Evolutionary conservation across 2,888 invertebrate species (phyloP), one percentile per base, ranked within the genome.

Genomic region (Eristalis intricaria): DNA sequence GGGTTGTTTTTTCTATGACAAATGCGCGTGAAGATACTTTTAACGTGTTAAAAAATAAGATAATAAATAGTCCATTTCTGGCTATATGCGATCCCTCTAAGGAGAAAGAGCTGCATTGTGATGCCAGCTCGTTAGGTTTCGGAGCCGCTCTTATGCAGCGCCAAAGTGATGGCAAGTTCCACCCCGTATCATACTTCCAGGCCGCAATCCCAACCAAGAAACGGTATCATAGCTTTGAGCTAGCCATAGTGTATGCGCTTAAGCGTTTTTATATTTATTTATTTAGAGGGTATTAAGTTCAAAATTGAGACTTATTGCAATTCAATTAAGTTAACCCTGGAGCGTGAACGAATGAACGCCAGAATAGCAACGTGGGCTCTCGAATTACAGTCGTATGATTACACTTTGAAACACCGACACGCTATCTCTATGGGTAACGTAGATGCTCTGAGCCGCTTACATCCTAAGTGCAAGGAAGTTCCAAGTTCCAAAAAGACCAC

Each of bases 291-390:
- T 7, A 74, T 63, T 13, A 58, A 66, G 43, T 73, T 63, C 40
- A 43, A 23, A 11, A 40, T 65, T 26, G 5, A 19, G 2, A 65
- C 40, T n/a, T 40, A 63, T 73, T 90, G 90, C 64, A 83, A 82
- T 19, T 83, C 90, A 4, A 58, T 91, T 2, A 86, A 75, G 65
- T 15, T 79, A n/a, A 78, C 89, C 10, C 38, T 64, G 22, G 60
- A 40, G 32, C 89, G 84, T 71, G 68, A 78, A 70, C 84, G 85
- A n/a, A 22, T 87, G 19, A 73, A 89, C 8, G 90, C 91, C 4
- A 60, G 90, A 79, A 89, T 91, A 22, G 91, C 89, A 8, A 83
- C 90, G 32, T 91, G 91, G 91, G 91, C 90, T 89, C 61, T 91
- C 13, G 73, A 73, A 22, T 63, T 63, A 13, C 61, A n/a, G n/a